phyloP scores from a whole-genome alignment of 2,888 invertebrate species.

The Pristionchus japonicus region DNA sequence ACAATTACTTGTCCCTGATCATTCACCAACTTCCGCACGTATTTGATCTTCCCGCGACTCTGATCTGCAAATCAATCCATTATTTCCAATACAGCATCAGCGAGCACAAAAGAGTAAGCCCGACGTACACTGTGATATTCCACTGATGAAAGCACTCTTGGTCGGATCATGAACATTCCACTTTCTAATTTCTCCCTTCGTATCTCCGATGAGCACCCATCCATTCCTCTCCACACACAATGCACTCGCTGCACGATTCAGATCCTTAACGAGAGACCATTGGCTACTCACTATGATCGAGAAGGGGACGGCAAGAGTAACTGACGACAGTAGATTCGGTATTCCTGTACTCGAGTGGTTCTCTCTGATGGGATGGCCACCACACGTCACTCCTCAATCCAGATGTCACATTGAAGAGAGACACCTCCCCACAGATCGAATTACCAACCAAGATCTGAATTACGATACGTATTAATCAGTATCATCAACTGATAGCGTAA shows the following conservation, averaged over 20 bases:
- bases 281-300: too few species aligned
- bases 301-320: too few species aligned
- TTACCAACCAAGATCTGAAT: slow-evolving; percentile 37
- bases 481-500: background rate
- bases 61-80: slow-evolving; percentile 8
- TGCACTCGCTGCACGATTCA: slow-evolving; percentile 31
- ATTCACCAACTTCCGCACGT: background rate
- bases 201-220: slow-evolving; percentile 44
- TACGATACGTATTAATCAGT: background rate
- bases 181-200: slow-evolving; percentile 44
- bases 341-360: slow-evolving; percentile 6
- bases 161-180: slow-evolving; percentile 32
- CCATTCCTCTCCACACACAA: slow-evolving; percentile 15
- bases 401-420: slow-evolving; percentile 35
- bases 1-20: background rate
- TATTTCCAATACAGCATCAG: background rate
- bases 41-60: background rate
- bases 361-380: slow-evolving; percentile 36
- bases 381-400: slow-evolving; percentile 1
- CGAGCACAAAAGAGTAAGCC: background rate
- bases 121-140: slow-evolving; percentile 27
- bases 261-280: too few species aligned
- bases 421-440: slow-evolving; percentile 30
- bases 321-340: background rate
- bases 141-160: slow-evolving; percentile 32